Base-by-base conservation (phyloP, 2,888 invertebrate genomes). In the Epiblema foenella region DNA sequence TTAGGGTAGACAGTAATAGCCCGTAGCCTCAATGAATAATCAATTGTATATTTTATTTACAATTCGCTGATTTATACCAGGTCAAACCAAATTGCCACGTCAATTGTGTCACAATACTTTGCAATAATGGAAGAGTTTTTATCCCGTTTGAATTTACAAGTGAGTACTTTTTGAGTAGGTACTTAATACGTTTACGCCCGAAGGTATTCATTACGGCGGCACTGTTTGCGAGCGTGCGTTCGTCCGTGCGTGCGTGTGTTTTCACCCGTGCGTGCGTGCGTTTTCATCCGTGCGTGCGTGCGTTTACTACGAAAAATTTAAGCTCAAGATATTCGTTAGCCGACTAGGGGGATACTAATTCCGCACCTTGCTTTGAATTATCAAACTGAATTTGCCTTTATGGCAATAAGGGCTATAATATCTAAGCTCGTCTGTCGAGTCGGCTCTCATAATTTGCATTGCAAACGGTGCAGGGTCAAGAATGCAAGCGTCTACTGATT, bases 11-110 rank as follows among this genome's bases (percentile, higher is more conserved):
- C n/a, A n/a, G n/a, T n/a, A n/a, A 24, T 15, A 8, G 9, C n/a
- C 29, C n/a, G 15, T n/a, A 64, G 52, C 39, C 39, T 65, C 56
- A 65, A 63, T 56, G 42, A 65, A 54, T 65, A 65, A 56, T 56
- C 42, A 2, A 65, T 65, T 56, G 18, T 3, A 24, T 17, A 56
- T 56, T 56, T 37, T 49, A 33, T 51, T 63, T 51, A 51, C 33
- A 63, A 51, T 63, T 52, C 33, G 37, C 52, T 37, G 37, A 63
- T 18, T 62, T 37, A 33, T 37, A 52, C 1, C 15, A 37, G 42
- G 24, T 46, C 15, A 37, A 3, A 33, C 18, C 11, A 33, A 20
- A 59, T 59, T 39, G 58, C 20, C 10, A 17, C 12, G 9, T 8
- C 17, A 11, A 18, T 20, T 7, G 20, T 24, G 20, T 37, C 2